phyloP scores from a whole-genome alignment of 2,888 invertebrate genomes.

The Boloria selene region DNA sequence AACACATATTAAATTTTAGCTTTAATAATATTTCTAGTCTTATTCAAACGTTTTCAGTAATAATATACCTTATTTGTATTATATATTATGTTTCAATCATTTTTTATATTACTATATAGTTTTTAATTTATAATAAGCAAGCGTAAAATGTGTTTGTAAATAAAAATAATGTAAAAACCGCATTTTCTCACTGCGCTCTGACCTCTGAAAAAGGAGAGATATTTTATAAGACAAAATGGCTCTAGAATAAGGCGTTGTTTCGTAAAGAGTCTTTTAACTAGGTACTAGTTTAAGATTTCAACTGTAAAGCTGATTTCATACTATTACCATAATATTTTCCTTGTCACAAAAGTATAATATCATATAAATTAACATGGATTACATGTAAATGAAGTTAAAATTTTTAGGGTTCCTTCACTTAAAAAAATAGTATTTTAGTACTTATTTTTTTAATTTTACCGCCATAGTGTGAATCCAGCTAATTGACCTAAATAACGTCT shows the following conservation, averaged over 20 bases:
- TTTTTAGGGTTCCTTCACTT: too few species aligned
- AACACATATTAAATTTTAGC: conserved; percentile 15
- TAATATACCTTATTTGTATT: background rate
- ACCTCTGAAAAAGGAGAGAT: too few species aligned
- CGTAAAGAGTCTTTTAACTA: too few species aligned
- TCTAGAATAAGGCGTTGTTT: too few species aligned
- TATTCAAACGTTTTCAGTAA: background rate
- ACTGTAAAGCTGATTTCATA: conserved; percentile 6
- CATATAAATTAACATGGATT: too few species aligned
- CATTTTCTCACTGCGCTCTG: too few species aligned
- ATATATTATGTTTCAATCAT: background rate
- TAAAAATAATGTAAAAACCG: too few species aligned
- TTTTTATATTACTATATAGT: background rate
- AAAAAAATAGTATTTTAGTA: background rate
- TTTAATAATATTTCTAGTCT: background rate
- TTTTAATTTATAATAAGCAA: too few species aligned
- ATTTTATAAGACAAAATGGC: too few species aligned
- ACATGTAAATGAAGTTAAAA: too few species aligned
- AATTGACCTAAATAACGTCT: too few species aligned
- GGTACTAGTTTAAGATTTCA: background rate
- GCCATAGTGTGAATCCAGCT: conserved; percentile 1
- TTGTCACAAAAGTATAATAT: background rate
- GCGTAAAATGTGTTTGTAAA: too few species aligned
- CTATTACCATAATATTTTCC: background rate
- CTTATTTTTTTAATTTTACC: background rate